Base-by-base conservation (phyloP, 2,113 vertebrate genomes). In the Chelonoidis abingdonii region DNA sequence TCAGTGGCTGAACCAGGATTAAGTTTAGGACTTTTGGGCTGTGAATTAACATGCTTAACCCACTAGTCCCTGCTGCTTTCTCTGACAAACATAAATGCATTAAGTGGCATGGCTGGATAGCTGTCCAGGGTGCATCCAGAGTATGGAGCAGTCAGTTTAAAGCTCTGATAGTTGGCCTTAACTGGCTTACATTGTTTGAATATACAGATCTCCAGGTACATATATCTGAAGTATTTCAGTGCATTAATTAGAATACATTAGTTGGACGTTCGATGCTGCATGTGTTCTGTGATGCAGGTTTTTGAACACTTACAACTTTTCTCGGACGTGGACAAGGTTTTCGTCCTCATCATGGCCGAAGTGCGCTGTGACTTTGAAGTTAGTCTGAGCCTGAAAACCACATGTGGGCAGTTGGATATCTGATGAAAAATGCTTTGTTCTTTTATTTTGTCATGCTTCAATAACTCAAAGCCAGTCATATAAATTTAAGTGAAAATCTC, bases 61-160 rank as follows among this genome's bases (percentile, higher is more conserved):
- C 47, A 1, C 1, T 6, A 76, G 35, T 69, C 11, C 22, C 4
- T 35, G 79, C 24, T 16, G 47, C 57, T 44, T 52, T 62, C 35
- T 38, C 35, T n/a, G 44, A 16, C 22, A n/a, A n/a, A 12, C 35
- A 6, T 5, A 5, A 35, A 1, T 1, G 12, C 5, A 0, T 3
- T n/a, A 53, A n/a, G 13, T 82, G 53, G 65, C 53, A 50, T 44
- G 65, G 65, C 65, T 41, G 65, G 2, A 21, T 1, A 5, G 44
- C 53, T 5, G 41, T 25, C 44, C 80, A 3, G 1, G 31, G 35
- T 38, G 44, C 22, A 31, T 59, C 7, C 38, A 11, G 9, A 44
- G 24, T 24, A 25, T 22, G 19, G 44, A 80, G 44, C 13, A 0
- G 4, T 44, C 25, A 78, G 1, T 29, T 6, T 78, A 47, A 47